Conservation (phyloP, 2,113 vertebrate species). For the Eublepharis macularius region DNA sequence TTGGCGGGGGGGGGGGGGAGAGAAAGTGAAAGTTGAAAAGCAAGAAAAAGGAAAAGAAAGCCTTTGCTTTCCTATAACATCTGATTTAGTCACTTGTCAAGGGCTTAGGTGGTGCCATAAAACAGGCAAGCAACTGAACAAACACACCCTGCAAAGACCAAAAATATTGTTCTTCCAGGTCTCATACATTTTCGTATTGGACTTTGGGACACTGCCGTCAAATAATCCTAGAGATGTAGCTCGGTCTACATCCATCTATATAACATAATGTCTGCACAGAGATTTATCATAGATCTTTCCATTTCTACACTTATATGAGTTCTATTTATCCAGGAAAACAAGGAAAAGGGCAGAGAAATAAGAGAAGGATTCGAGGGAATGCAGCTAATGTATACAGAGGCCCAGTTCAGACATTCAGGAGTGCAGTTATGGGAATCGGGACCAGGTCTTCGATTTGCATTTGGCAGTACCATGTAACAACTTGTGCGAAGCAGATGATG, state of each 20-base stretch:
- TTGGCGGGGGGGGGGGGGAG: neutral
- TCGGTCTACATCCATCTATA: neutral
- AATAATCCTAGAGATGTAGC: neutral
- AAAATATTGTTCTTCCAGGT: neutral
- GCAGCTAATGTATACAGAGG: too few species aligned
- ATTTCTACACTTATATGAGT: neutral
- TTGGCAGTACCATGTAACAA: too few species aligned
- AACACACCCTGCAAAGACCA: neutral
- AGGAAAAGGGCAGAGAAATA: too few species aligned
- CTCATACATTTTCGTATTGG: slow-evolving; percentile 10
- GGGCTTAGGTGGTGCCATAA: neutral
- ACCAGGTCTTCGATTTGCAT: too few species aligned
- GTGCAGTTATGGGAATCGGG: too few species aligned
- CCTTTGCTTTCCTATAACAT: neutral
- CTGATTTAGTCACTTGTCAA: neutral
- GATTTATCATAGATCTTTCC: neutral
- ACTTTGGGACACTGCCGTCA: slow-evolving; percentile 7
- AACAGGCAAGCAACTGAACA: neutral
- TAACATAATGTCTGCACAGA: neutral
- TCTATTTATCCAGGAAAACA: neutral
- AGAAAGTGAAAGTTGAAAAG: neutral
- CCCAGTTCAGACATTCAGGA: too few species aligned
- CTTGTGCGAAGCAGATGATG: too few species aligned
- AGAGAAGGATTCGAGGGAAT: too few species aligned
- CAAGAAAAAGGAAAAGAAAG: neutral